A percentile compares a stretch with the other conserved stretches of the same genome.
Conservation (phyloP, 2,797 vertebrate genomes). For the Sorex maritimensis region DNA sequence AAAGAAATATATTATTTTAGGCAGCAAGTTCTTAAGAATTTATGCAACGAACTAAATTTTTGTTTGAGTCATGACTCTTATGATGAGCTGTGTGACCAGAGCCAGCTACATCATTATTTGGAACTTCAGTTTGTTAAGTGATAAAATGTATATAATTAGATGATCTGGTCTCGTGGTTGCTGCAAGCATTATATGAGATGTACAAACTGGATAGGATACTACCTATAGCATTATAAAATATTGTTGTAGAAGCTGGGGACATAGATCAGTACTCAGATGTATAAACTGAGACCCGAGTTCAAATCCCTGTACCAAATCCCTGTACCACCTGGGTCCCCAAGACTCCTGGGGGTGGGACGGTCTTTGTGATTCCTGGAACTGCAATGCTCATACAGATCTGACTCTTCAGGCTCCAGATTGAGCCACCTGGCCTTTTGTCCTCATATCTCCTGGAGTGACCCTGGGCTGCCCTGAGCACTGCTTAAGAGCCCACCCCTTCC, state of each 20-base stretch:
- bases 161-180: background rate
- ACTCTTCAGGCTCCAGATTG: too few species aligned
- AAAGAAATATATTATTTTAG: slow-evolving; percentile 32
- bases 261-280: too few species aligned
- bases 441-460: too few species aligned
- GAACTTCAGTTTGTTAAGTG: background rate
- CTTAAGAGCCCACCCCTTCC: too few species aligned
- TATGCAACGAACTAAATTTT: slow-evolving; percentile 2
- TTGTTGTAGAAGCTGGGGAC: background rate
- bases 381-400: too few species aligned
- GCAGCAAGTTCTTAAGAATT: background rate
- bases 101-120: background rate
- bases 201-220: background rate
- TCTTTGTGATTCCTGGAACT: too few species aligned
- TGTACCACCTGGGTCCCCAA: too few species aligned
- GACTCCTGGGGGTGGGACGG: too few species aligned
- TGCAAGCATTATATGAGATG: background rate
- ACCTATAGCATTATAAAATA: background rate
- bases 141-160: slow-evolving; percentile 33
- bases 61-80: background rate
- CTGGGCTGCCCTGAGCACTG: too few species aligned
- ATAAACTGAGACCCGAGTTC: too few species aligned
- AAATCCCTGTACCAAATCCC: too few species aligned
- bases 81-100: background rate
- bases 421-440: too few species aligned